phyloP scores from a whole-genome alignment of 2,113 vertebrate genomes.

The Trachemys scripta region DNA sequence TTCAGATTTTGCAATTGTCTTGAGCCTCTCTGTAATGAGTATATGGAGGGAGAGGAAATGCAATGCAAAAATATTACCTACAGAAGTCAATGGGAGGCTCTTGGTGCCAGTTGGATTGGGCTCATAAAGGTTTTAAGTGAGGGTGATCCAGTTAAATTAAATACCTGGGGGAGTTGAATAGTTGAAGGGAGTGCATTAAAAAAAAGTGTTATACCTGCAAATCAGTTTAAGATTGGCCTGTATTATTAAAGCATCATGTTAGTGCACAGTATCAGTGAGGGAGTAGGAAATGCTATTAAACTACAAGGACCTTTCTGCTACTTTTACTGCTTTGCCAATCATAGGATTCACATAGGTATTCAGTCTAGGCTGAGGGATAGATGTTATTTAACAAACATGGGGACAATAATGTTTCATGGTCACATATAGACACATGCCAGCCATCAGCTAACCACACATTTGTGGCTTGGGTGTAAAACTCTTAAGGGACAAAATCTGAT shows the following conservation, averaged over 20 bases:
- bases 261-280: background rate
- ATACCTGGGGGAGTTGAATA: background rate
- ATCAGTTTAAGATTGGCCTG: background rate
- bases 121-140: background rate
- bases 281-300: background rate
- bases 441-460: background rate
- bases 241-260: background rate
- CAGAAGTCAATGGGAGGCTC: background rate
- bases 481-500: accelerated
- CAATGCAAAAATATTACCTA: background rate
- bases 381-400: background rate
- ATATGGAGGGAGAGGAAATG: background rate
- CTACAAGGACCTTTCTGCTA: background rate
- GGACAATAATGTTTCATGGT: background rate
- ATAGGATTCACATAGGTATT: background rate
- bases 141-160: background rate
- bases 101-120: background rate
- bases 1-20: background rate
- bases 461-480: background rate
- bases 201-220: background rate
- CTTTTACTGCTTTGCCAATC: background rate
- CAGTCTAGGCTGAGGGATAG: background rate
- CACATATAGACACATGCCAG: background rate
- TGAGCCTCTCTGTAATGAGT: background rate
- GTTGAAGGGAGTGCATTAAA: background rate